Evolutionary conservation across 2,888 invertebrate genomes (phyloP).

Genomic region (Esperia sulphurella): DNA sequence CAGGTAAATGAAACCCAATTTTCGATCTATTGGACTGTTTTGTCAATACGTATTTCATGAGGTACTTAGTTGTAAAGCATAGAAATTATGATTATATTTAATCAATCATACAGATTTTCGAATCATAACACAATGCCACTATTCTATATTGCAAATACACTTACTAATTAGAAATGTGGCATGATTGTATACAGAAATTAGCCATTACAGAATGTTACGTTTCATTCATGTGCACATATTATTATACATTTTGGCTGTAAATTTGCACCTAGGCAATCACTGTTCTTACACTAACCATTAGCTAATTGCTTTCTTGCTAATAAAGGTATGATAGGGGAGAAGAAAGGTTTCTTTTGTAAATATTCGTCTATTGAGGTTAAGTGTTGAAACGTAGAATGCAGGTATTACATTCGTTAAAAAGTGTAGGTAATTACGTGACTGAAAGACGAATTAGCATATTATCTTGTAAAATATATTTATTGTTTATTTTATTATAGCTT

Average conservation of each 20-base stretch:
- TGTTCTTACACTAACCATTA: conserved; percentile 2
- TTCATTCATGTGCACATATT: conserved; percentile 67
- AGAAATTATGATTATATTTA: conserved; percentile 32
- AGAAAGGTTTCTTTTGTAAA: conserved; percentile 41
- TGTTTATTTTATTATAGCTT: not conserved
- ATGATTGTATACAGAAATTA: conserved; percentile 67
- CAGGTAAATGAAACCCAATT: conserved; percentile 85
- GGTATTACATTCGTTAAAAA: conserved; percentile 25
- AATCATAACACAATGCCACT: conserved; percentile 12
- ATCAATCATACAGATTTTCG: conserved; percentile 20
- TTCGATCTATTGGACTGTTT: conserved; percentile 72
- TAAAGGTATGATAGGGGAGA: conserved; percentile 15
- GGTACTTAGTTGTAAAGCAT: conserved; percentile 46
- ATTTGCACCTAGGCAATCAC: conserved; percentile 17
- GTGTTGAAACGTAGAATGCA: conserved; percentile 55
- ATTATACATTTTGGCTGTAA: conserved; percentile 25
- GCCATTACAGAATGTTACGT: conserved; percentile 76
- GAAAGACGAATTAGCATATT: not conserved
- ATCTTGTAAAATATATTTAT: not conserved
- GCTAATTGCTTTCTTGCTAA: conserved; percentile 5
- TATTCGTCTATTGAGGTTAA: conserved; percentile 68
- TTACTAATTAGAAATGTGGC: conserved; percentile 60
- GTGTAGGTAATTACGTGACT: not conserved
- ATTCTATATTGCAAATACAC: conserved; percentile 26
- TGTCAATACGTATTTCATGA: conserved; percentile 76